These are phyloP conservation scores for Holothuria leucospilota DNA, from an alignment of 53 echinoderm and acorn worm genomes.

Conservation along the genomic window DNA sequence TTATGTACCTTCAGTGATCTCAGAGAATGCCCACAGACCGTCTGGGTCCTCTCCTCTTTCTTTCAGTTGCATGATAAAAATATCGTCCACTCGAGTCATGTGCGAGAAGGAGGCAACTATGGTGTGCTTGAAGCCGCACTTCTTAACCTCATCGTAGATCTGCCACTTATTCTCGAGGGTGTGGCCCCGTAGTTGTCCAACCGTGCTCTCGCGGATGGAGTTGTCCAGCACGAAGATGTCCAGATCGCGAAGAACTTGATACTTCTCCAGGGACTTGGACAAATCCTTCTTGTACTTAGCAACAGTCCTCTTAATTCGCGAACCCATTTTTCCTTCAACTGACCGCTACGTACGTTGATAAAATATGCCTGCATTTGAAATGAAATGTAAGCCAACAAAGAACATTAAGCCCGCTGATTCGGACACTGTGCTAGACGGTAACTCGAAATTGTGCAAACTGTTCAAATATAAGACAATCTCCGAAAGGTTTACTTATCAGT, in stretches of 20 bases:
- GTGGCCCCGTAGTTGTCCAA: slow-evolving; percentile 63
- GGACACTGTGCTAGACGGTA: too few relatives aligned
- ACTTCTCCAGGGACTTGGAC: slow-evolving; percentile 36
- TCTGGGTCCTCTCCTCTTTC: slow-evolving; percentile 54
- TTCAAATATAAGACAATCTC: too few relatives aligned
- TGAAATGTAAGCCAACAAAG: too few relatives aligned
- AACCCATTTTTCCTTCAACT: too few relatives aligned
- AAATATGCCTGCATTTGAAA: too few relatives aligned
- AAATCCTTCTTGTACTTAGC: background rate
- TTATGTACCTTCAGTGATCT: slow-evolving; percentile 56
- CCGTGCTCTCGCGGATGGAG: slow-evolving; percentile 66
- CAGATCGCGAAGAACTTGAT: slow-evolving; percentile 45
- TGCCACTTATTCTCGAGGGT: slow-evolving; percentile 70
- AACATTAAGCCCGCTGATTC: too few relatives aligned
- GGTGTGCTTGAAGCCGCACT: slow-evolving; percentile 63
- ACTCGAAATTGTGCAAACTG: too few relatives aligned
- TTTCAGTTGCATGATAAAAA: slow-evolving; percentile 59
- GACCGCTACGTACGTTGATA: too few relatives aligned
- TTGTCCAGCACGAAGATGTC: slow-evolving; percentile 69
- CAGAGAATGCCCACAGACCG: slow-evolving; percentile 64
- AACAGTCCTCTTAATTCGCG: background rate
- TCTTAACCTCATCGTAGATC: slow-evolving; percentile 73
- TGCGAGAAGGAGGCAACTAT: slow-evolving; percentile 68
- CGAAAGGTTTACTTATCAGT: too few relatives aligned
- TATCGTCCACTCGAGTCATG: slow-evolving; percentile 59